Evolutionary conservation across 1,140 invertebrate species (phyloP).

Genomic region (Lamellibrachia luymesi): DNA sequence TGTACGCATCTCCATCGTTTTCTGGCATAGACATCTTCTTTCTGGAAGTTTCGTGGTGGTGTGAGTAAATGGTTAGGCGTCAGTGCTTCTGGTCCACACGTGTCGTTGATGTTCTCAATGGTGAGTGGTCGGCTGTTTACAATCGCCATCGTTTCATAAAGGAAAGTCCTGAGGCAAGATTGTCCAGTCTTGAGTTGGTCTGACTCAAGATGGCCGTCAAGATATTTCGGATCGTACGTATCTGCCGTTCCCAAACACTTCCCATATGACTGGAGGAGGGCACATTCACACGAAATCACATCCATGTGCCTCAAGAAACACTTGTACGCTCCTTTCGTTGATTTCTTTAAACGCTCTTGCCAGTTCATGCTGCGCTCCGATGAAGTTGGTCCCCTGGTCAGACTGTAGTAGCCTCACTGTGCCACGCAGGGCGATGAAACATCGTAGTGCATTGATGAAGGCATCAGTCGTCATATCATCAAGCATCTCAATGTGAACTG

Average conservation of each 20-base stretch:
- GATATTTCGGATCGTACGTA: constrained; percentile 33
- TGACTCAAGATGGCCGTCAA: constrained; percentile 33
- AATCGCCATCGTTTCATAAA: constrained; percentile 35
- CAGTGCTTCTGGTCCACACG: constrained; percentile 24
- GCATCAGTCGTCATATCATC: constrained; percentile 32
- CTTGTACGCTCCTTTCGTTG: background rate
- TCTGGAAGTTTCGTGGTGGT: constrained; percentile 20
- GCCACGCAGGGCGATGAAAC: constrained; percentile 31
- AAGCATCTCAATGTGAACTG: constrained; percentile 34
- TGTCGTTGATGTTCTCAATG: constrained; percentile 27
- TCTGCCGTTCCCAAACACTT: constrained; percentile 37
- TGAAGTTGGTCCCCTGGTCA: constrained; percentile 38
- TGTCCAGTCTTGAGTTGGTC: too few relatives aligned
- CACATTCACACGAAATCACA: constrained; percentile 24
- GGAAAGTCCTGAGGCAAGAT: constrained; percentile 28
- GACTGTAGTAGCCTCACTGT: constrained; percentile 26
- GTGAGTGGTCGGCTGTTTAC: constrained; percentile 31
- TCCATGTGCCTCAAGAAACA: constrained; percentile 16
- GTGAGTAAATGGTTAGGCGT: constrained; percentile 29
- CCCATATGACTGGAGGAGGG: constrained; percentile 18
- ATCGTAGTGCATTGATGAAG: constrained; percentile 36
- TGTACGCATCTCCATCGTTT: constrained; percentile 33
- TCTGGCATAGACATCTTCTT: constrained; percentile 22
- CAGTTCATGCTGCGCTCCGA: constrained; percentile 25
- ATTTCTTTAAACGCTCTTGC: constrained; percentile 12